Base-by-base conservation (phyloP, 2,888 invertebrate genomes). In the Elmis aenea region DNA sequence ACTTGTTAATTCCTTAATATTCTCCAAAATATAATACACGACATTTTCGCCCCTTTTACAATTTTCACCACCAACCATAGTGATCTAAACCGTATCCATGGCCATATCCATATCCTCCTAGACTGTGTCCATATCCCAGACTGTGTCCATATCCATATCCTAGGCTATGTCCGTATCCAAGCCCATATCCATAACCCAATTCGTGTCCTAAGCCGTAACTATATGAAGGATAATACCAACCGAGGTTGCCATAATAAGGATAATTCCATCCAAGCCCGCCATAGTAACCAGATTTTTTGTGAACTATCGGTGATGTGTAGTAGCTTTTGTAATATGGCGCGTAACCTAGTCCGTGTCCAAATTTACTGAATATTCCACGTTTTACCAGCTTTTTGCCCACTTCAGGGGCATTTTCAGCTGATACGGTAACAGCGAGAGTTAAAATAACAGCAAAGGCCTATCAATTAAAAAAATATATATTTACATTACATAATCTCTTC, bases 321-420 rank as follows among this genome's bases (percentile, higher is more conserved):
- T n/a, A n/a, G n/a, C n/a, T n/a, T n/a, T 46, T n/a, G n/a, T n/a
- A n/a, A n/a, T n/a, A n/a, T n/a, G n/a, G n/a, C n/a, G n/a, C 50
- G 11, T 48, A 45, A 5, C 46, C 46, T 5, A 36, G 25, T 14
- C 49, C 45, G 33, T 55, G 41, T 20, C 50, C 48, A 10, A 45
- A 43, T 28, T 48, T 51, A 8, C 43, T 49, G 11, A 57, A 34
- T 13, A 49, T 36, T 3, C 62, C 61, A 23, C 64, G 48, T 48
- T 63, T 63, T 5, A 55, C 47, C 10, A 55, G 54, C 38, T 51
- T 56, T 43, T 61, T 62, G 1, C 36, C 47, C 26, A 36, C 50
- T 21, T 42, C 50, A 15, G 42, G 51, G 15, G 35, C 46, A 23
- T 49, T 44, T 38, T 46, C 50, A 2, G 49, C 45, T 3, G 25